These are phyloP conservation scores for Sinohyriopsis cumingii DNA, from an alignment of 2,888 invertebrate genomes.

Conservation along the genomic window DNA sequence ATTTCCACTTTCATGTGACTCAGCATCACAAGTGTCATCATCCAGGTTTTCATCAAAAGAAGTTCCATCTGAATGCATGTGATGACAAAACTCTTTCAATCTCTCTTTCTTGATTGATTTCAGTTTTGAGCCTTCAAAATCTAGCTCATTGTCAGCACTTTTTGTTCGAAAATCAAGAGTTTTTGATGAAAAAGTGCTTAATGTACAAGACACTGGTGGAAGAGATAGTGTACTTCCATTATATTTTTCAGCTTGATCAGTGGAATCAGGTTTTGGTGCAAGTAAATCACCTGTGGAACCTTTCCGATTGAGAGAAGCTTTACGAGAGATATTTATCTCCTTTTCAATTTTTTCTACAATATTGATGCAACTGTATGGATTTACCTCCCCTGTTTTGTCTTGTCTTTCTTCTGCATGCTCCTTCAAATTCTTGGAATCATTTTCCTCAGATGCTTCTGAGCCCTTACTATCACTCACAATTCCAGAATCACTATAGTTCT, in stretches of 20 bases:
- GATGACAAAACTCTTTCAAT: slow-evolving; percentile 9
- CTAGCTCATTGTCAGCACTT: slow-evolving; percentile 30
- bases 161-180: slow-evolving; percentile 22
- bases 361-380: slow-evolving; percentile 46
- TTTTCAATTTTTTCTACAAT: slow-evolving; percentile 31
- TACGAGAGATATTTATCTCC: slow-evolving; percentile 4
- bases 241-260: slow-evolving; percentile 2
- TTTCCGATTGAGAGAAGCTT: slow-evolving; percentile 21
- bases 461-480: slow-evolving; percentile 29
- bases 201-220: slow-evolving; percentile 17
- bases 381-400: slow-evolving; percentile 13
- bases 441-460: slow-evolving; percentile 7
- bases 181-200: slow-evolving; percentile 9
- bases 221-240: slow-evolving; percentile 34
- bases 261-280: not conserved
- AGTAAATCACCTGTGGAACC: slow-evolving; percentile 1
- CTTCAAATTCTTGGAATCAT: no score
- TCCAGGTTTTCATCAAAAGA: no score
- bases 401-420: no score
- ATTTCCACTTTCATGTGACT: slow-evolving; percentile 25
- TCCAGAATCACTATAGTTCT: slow-evolving; percentile 36
- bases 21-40: slow-evolving; percentile 22
- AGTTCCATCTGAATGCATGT: no score
- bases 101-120: slow-evolving; percentile 23
- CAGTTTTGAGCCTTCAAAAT: slow-evolving; percentile 17